Base-by-base conservation (phyloP, 2,888 invertebrate genomes). In the Caenorhabditis uteleia region DNA sequence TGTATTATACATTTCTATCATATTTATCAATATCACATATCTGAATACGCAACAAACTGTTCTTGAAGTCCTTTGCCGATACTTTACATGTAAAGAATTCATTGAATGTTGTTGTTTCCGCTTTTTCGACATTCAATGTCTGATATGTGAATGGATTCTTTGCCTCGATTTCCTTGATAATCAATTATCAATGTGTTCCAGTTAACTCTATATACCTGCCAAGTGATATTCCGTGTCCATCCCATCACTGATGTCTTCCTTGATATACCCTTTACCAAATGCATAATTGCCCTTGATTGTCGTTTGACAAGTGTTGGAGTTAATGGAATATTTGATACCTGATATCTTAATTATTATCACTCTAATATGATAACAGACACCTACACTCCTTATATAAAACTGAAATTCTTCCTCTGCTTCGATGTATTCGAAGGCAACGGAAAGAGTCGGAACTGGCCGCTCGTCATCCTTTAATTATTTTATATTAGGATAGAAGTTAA, bases 1-100 rank as follows among this genome's bases (percentile, higher is more conserved):
- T 5, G 7, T 21, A 14, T 18, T 1, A 20, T 0, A 67, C 68
- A 44, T 71, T 62, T 26, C 46, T 29, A 47, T 64, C 56, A 39
- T 59, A 42, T 49, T 53, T 53, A 43, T 66, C 65, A 10, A 72
- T 56, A 29, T 72, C 72, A 39, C 72, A 72, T 20, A 72, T 51
- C 49, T 72, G 69, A 26, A 72, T 53, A 18, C 72, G 48, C 2
- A 72, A 57, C 36, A 72, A 23, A 1, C 67, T 67, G 25, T 48
- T 64, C 20, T 65, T 62, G 43, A 69, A 65, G 16, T 62, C 51
- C 26, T 58, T 49, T 31, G 38, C 25, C 4, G 53, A 31, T 23
- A 69, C 55, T 29, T 56, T 36, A 21, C 60, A 60, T 18, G 64
- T 53, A 43, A 72, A 72, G 40, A 61, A 72, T 45, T 72, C 72